A percentile compares a stretch with the other conserved stretches of the same genome.
These are phyloP conservation scores for Anastrepha obliqua DNA, from an alignment of 1,140 invertebrate species.

Conservation along the genomic window DNA sequence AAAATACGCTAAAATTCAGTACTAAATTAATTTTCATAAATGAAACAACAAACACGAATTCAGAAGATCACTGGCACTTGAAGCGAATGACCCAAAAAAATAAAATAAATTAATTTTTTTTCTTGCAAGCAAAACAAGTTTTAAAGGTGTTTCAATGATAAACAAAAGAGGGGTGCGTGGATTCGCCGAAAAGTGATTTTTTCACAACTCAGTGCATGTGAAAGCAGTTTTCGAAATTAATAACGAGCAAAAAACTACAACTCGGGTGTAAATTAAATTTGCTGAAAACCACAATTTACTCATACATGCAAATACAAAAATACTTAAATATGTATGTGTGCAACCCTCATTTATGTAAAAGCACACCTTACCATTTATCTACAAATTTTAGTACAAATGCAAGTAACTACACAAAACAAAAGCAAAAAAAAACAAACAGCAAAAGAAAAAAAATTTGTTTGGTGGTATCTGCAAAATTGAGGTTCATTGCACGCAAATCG, in stretches of 20 bases:
- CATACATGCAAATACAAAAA: conserved; percentile 11
- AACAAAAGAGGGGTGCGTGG: background rate
- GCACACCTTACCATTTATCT: background rate
- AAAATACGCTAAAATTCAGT: too few relatives aligned
- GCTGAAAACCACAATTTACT: conserved; percentile 2
- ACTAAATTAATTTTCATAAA: background rate
- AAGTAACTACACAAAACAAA: background rate
- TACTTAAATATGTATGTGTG: background rate
- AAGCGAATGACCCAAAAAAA: background rate
- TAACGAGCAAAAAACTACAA: background rate
- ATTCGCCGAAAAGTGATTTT: background rate
- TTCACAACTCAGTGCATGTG: background rate
- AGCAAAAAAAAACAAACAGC: background rate
- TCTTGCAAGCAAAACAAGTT: background rate
- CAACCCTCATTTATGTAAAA: background rate
- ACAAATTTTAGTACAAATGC: background rate
- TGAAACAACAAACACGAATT: background rate
- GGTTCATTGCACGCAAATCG: conserved; percentile 49
- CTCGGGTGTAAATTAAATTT: conserved; percentile 17
- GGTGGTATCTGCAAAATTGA: background rate
- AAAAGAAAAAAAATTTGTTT: background rate
- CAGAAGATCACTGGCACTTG: background rate
- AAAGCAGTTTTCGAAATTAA: background rate
- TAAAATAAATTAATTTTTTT: background rate
- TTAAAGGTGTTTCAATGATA: background rate